These are phyloP conservation scores for Tyrannus savana DNA, from an alignment of 2,113 vertebrate genomes.

Conservation along the genomic window DNA sequence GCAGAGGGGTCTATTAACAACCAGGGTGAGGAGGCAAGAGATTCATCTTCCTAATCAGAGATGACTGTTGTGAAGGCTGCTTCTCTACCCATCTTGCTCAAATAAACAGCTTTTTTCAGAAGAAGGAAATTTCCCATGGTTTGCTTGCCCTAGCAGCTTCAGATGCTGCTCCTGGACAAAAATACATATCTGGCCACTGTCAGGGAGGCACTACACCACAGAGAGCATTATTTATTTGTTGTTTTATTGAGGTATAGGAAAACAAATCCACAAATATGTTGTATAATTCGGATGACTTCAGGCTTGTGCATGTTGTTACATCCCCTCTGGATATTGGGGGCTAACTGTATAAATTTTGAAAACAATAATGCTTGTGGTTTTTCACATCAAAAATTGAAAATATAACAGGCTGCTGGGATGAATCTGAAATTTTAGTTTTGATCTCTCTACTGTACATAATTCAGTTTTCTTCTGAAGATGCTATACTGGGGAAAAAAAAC, in stretches of 20 bases:
- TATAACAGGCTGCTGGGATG: background rate
- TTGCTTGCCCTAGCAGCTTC: background rate
- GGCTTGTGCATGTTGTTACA: background rate
- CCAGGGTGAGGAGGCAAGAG: background rate
- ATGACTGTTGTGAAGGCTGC: background rate
- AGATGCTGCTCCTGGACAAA: background rate
- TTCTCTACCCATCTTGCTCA: background rate
- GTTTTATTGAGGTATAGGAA: background rate
- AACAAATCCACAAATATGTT: background rate
- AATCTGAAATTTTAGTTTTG: background rate
- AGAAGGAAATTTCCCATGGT: background rate
- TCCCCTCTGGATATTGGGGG: background rate
- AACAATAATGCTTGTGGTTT: background rate
- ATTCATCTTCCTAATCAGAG: background rate
- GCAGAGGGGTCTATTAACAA: background rate
- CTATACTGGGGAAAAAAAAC: fast-evolving
- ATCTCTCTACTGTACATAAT: background rate
- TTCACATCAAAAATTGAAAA: background rate
- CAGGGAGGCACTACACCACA: background rate
- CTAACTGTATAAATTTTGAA: background rate
- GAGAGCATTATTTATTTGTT: background rate
- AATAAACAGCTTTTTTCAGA: background rate
- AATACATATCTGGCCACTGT: background rate
- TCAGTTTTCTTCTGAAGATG: background rate
- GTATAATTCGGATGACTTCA: background rate